Base-by-base conservation (phyloP, 2,797 vertebrate genomes). In the Corythornis leucogaster region DNA sequence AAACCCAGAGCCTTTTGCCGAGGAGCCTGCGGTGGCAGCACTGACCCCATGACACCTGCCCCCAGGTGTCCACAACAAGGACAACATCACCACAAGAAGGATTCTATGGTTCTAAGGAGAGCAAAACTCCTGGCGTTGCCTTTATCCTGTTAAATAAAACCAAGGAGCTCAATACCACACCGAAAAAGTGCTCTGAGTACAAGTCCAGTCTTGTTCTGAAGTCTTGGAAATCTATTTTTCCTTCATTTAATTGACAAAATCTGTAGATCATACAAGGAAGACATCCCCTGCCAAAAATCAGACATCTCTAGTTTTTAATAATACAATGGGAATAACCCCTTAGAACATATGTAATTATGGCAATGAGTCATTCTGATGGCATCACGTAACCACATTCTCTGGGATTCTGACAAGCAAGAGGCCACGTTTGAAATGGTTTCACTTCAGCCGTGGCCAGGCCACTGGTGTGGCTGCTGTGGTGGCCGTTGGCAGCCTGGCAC, bases 301-400 rank as follows among this genome's bases (percentile, higher is more conserved):
- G 76, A 22, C 95, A 90, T 80, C 95, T 57, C 94, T 93, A 43
- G 83, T 69, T 95, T 92, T 87, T 95, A 95, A 93, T 89, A 95
- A 96, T 26, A 95, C 89, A 94, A 95, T 81, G 85, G 92, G 95
- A 96, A 95, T 89, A 96, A 93, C 92, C 92, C 89, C 82, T 91
- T 33, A 71, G 89, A 94, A 95, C 91, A 87, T 81, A 89, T 93
- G 94, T 75, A 93, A 95, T 95, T 93, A 95, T 87, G 91, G 94
- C 68, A 66, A 33, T 96, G 95, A 96, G 77, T 96, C 95, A 96
- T 63, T 67, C 77, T 6, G 3, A 92, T 80, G 85, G 93, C 92
- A 95, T 92, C 85, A 55, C 18, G 2, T 43, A 89, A 87, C 91
- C 63, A 8, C 87, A 46, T 59, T 79, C 82, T 8, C 48, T 76